phyloP scores from a whole-genome alignment of 2,888 invertebrate species.

The Limnephilus lunatus region DNA sequence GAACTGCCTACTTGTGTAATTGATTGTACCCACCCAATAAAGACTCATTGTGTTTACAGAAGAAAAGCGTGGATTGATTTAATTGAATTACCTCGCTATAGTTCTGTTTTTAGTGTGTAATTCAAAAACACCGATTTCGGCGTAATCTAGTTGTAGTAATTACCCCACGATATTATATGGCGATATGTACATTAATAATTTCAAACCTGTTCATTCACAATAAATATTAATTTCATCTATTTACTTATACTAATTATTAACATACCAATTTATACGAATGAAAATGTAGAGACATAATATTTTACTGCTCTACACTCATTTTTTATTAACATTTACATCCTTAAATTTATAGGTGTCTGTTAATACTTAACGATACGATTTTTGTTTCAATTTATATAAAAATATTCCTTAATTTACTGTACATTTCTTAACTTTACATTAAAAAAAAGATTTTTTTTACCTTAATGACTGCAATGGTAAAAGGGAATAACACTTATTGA shows the following conservation, averaged over 20 bases:
- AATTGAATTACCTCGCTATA: too few relatives aligned
- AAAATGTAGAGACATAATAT: not conserved
- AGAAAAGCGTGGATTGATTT: too few relatives aligned
- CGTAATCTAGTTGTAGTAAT: too few relatives aligned
- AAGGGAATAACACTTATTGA: not conserved
- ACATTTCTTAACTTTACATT: not conserved
- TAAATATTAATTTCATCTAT: not conserved
- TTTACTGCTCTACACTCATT: too few relatives aligned
- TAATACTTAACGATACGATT: not conserved
- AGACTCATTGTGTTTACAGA: too few relatives aligned
- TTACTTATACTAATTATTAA: too few relatives aligned
- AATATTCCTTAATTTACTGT: not conserved
- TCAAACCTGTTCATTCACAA: not conserved
- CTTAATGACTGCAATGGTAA: not conserved
- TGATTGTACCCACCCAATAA: too few relatives aligned
- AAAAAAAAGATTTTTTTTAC: not conserved
- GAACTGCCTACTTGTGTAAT: too few relatives aligned
- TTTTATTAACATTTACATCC: not conserved
- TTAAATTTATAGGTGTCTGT: not conserved
- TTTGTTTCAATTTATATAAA: not conserved
- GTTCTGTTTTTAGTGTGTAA: too few relatives aligned
- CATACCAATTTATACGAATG: too few relatives aligned
- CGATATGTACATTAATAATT: not conserved
- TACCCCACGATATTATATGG: not conserved
- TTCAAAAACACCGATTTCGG: too few relatives aligned